Evolutionary conservation across 2,113 vertebrate genomes (phyloP).

Genomic region (Delphinus delphis): DNA sequence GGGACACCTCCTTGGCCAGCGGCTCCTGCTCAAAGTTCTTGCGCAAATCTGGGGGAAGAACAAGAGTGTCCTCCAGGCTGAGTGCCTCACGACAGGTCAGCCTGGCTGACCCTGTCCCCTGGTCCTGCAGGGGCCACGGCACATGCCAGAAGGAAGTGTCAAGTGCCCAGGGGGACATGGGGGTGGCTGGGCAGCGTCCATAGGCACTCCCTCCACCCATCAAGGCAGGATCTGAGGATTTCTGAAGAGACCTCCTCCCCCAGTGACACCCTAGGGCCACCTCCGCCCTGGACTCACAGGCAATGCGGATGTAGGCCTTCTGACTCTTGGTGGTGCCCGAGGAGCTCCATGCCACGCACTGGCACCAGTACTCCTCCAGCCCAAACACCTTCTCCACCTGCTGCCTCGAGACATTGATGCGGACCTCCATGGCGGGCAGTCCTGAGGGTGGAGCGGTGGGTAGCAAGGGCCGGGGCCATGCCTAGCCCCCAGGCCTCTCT

Average conservation of each 20-base stretch:
- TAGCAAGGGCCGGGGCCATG: background rate
- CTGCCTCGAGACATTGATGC: constrained; percentile 96
- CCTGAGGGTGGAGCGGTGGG: constrained; percentile 78
- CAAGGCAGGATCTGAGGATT: background rate
- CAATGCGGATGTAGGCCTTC: constrained; percentile 96
- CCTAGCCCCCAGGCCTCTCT: rapidly evolving
- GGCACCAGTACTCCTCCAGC: constrained; percentile 98
- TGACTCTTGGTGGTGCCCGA: constrained; percentile 98
- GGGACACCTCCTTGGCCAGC: constrained; percentile 92
- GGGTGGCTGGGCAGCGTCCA: background rate
- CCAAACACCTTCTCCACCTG: constrained; percentile 99
- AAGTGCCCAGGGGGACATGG: rapidly evolving
- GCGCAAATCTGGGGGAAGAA: constrained; percentile 90
- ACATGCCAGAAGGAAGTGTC: background rate
- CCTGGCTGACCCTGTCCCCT: background rate
- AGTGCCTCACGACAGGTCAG: background rate
- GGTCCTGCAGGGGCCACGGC: background rate
- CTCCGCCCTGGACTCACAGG: constrained; percentile 88
- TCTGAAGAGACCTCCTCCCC: background rate
- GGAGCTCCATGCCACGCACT: constrained; percentile 99
- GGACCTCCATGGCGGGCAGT: constrained; percentile 95
- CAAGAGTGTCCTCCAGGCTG: background rate
- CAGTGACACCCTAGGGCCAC: background rate
- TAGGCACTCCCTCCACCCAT: background rate
- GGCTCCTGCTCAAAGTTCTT: constrained; percentile 99